Evolutionary conservation across 2,797 vertebrate species (phyloP).

Genomic region (Gymnothorax javanicus): DNA sequence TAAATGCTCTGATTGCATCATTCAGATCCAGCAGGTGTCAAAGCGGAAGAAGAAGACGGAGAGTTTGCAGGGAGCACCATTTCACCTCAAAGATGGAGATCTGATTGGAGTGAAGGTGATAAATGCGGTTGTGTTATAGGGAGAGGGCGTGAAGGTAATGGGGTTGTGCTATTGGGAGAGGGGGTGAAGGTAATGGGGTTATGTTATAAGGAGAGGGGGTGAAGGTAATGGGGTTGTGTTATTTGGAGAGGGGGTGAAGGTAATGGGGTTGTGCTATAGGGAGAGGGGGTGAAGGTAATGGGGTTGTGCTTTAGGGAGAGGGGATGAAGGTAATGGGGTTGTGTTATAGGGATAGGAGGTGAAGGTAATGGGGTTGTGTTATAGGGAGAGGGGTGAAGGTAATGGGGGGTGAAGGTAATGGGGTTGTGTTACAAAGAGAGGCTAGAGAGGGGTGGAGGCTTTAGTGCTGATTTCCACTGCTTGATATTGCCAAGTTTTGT

Average conservation of each 20-base stretch:
- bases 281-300: background rate
- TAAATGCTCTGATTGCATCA: background rate
- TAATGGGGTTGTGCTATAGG: too few species aligned
- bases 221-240: constrained; percentile 87
- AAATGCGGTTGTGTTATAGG: too few species aligned
- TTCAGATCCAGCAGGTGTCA: constrained; percentile 85
- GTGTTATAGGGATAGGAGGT: constrained; percentile 59
- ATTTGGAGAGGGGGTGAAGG: too few species aligned
- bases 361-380: constrained; percentile 72
- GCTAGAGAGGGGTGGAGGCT: background rate
- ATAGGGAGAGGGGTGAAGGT: too few species aligned
- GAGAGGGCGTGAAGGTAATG: background rate
- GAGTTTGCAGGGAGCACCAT: constrained; percentile 81
- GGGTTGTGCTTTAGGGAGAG: background rate
- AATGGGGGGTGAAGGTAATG: too few species aligned
- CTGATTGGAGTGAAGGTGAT: constrained; percentile 86
- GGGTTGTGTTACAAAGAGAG: too few species aligned
- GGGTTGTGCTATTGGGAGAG: background rate
- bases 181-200: too few species aligned
- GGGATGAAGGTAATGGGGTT: too few species aligned
- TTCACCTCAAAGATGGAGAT: constrained; percentile 90
- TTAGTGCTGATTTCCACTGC: background rate
- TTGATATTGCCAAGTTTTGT: background rate
- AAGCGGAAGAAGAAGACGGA: constrained; percentile 90
- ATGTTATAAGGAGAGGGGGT: too few species aligned